Percentiles rank a stretch among this genome's conserved stretches.
Evolutionary conservation across 2,797 vertebrate genomes (phyloP).

Genomic region (Ptychobarbus kaznakovi): DNA sequence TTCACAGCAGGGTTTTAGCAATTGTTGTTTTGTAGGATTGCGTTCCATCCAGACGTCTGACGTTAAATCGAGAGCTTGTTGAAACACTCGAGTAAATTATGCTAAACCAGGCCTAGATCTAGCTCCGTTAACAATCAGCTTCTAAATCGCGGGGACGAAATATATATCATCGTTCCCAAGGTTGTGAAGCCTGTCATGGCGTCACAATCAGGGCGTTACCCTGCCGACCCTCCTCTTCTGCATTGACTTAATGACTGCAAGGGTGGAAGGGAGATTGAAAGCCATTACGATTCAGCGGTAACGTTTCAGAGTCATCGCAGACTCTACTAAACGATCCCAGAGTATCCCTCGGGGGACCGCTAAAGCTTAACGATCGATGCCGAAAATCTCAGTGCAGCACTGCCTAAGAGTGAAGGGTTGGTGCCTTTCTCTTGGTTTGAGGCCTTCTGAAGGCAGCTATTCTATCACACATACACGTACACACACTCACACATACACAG

Average conservation of each 20-base stretch:
- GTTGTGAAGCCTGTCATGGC: conserved; percentile 42
- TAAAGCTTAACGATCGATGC: conserved; percentile 73
- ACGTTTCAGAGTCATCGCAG: conserved; percentile 44
- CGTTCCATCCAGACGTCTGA: conserved; percentile 73
- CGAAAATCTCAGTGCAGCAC: conserved; percentile 75
- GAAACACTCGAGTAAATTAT: conserved; percentile 67
- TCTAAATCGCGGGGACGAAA: conserved; percentile 47
- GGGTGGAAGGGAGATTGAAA: conserved; percentile 39
- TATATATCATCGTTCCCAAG: conserved; percentile 40
- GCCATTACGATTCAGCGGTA: conserved; percentile 60
- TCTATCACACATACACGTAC: conserved; percentile 42
- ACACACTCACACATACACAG: conserved; percentile 37
- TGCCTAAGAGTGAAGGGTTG: conserved; percentile 67
- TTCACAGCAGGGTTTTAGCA: conserved; percentile 77
- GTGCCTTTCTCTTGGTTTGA: conserved; percentile 64
- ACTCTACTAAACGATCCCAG: conserved; percentile 51
- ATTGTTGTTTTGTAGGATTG: conserved; percentile 77
- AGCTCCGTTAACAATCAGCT: conserved; percentile 61
- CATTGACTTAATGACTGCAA: conserved; percentile 42
- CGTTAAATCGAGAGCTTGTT: conserved; percentile 74
- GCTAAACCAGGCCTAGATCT: conserved; percentile 55
- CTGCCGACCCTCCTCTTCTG: conserved; percentile 58
- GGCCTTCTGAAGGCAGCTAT: conserved; percentile 71
- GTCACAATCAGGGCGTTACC: conserved; percentile 62
- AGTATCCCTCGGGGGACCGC: conserved; percentile 63